Percentiles rank a stretch among this genome's conserved stretches.
Evolutionary conservation across 2,797 vertebrate genomes (phyloP).

Genomic region (Microctenopoma lineatum): DNA sequence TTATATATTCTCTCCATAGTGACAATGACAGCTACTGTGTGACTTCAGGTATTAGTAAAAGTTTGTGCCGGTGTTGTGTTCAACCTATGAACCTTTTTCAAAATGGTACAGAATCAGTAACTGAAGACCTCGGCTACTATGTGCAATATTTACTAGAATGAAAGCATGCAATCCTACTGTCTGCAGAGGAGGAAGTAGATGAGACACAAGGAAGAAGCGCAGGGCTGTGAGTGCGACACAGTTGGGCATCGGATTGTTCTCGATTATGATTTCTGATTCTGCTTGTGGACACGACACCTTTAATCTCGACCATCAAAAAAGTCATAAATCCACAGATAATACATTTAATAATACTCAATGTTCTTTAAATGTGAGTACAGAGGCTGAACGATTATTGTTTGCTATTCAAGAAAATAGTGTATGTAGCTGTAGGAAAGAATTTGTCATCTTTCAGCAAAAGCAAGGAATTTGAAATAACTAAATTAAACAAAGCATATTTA

Average conservation of each 20-base stretch:
- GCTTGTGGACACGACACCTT: slow-evolving; percentile 27
- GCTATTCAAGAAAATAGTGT: slow-evolving; percentile 25
- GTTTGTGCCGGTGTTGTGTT: slow-evolving; percentile 9
- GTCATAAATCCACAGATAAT: slow-evolving; percentile 4
- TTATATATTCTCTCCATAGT: slow-evolving; percentile 26
- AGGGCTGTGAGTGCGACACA: slow-evolving; percentile 6
- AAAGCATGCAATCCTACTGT: slow-evolving; percentile 67
- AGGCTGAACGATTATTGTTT: neutral
- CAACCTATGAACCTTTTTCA: slow-evolving; percentile 1
- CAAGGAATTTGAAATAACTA: neutral
- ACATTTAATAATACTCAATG: slow-evolving; percentile 1
- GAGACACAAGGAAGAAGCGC: slow-evolving; percentile 42
- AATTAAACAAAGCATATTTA: neutral
- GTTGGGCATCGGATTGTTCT: slow-evolving; percentile 34
- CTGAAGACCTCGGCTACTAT: slow-evolving; percentile 30
- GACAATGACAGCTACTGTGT: slow-evolving; percentile 36
- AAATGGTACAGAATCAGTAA: slow-evolving; percentile 37
- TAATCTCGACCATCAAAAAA: neutral
- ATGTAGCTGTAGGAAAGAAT: neutral
- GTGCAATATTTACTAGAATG: slow-evolving; percentile 43
- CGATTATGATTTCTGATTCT: slow-evolving; percentile 57
- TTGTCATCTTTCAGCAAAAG: slow-evolving; percentile 4
- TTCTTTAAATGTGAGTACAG: neutral
- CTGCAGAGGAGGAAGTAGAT: slow-evolving; percentile 36
- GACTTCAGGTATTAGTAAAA: slow-evolving; percentile 50